These are phyloP conservation scores for Todus mexicanus DNA, from an alignment of 2,797 vertebrate genomes.

Conservation along the genomic window DNA sequence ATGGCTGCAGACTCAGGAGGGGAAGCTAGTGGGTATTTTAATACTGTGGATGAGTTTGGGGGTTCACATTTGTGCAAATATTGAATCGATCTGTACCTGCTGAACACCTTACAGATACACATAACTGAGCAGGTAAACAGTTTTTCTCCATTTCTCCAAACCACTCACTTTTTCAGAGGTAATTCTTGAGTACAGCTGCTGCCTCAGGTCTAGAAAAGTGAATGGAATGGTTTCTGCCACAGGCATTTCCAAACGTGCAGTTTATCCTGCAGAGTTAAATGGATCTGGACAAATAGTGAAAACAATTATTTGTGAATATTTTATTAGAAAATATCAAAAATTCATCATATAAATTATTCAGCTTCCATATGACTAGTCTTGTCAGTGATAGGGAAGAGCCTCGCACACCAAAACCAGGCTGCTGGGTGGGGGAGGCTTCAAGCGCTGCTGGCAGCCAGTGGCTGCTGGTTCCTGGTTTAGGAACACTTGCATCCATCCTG, in stretches of 20 bases:
- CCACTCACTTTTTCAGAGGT: neutral
- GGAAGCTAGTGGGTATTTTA: neutral
- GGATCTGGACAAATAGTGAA: slow-evolving; percentile 12
- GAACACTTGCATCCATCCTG: rapidly evolving
- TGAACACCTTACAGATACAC: neutral
- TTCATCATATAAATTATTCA: slow-evolving; percentile 60
- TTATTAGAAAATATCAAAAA: slow-evolving; percentile 59
- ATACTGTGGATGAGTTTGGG: neutral
- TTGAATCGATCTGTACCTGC: neutral
- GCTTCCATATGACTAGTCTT: neutral
- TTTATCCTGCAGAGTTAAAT: slow-evolving; percentile 29
- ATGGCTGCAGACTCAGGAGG: neutral
- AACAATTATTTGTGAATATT: slow-evolving; percentile 64
- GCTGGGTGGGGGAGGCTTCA: neutral
- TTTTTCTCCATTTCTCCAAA: neutral
- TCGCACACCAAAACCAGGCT: neutral
- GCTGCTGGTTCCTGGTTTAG: neutral
- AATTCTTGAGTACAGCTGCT: neutral
- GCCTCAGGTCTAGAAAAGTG: neutral
- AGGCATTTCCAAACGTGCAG: neutral
- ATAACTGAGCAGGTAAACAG: neutral
- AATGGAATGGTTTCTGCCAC: neutral
- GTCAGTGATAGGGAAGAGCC: neutral
- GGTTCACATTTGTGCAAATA: neutral
- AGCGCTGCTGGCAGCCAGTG: neutral